Evolutionary conservation across 2,113 vertebrate genomes (phyloP), one percentile per base, ranked within the genome.

Genomic region (Copsychus sechellarum): DNA sequence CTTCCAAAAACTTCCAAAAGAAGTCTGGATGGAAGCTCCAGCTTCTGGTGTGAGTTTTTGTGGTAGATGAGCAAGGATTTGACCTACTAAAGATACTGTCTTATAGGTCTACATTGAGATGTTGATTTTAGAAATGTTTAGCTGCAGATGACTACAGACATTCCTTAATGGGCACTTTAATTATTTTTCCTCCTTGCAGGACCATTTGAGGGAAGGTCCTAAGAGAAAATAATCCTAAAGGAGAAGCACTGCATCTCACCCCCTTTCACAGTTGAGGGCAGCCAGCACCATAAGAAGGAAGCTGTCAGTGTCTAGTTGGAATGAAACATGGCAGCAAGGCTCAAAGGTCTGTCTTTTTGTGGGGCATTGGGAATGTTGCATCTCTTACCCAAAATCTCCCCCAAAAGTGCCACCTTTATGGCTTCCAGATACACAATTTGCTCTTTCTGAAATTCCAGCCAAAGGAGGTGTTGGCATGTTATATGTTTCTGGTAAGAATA

Each of bases 41-140:
- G 33, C 38, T 81, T 58, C 51, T 78, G 56, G 21, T 66, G 54
- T 70, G 62, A 31, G 38, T 66, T 71, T 23, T 2, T 71, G 38
- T 77, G 42, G 64, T 62, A 78, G 12, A 31, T 6, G 11, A 94
- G 34, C 20, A 62, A 81, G 57, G 31, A 45, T 21, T 33, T 86
- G 24, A 36, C 28, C 65, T 81, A 7, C 0, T 78, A 26, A 62
- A 65, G 31, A 42, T 48, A 36, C 42, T 1, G 0, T 31, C 23
- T 58, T 61, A 17, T 0, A 36, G 36, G 25, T 77, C n/a, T 56
- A 4, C 4, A 0, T 5, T 70, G 50, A 29, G 20, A 6, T 73
- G 34, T 50, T 81, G 51, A 56, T 74, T 90, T 85, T 38, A 47
- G 25, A 85, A 50, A n/a, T 14, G 9, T 40, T 53, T 15, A n/a